Evolutionary conservation across 2,113 vertebrate species (phyloP).

Genomic region (Nothoprocta perdicaria): DNA sequence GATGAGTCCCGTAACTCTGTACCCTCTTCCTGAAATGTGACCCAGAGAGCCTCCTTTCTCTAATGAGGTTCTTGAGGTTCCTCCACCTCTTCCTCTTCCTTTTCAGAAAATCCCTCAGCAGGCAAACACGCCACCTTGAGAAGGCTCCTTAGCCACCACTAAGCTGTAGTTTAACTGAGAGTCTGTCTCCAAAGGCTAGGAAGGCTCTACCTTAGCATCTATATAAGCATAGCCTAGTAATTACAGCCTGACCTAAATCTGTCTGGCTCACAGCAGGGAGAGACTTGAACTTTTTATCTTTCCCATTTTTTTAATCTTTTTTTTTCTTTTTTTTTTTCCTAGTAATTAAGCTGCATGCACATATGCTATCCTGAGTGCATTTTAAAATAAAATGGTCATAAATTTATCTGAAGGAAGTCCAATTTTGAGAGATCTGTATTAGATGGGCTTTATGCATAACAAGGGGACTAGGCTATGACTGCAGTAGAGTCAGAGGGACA

Average conservation of each 20-base stretch:
- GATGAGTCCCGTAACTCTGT: fast-evolving
- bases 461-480: neutral
- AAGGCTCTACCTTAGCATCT: neutral
- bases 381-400: neutral
- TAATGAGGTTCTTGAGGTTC: neutral
- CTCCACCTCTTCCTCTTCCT: neutral
- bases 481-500: fast-evolving
- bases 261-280: neutral
- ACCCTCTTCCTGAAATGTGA: neutral
- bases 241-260: neutral
- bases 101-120: neutral
- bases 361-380: neutral
- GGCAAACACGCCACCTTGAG: neutral
- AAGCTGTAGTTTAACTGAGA: too few relatives aligned
- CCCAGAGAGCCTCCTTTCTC: neutral
- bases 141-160: neutral
- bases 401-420: neutral
- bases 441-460: fast-evolving
- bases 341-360: neutral
- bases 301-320: neutral
- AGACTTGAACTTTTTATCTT: neutral
- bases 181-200: neutral
- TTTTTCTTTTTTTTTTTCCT: neutral
- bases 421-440: neutral
- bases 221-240: fast-evolving